Base-by-base conservation (phyloP, 2,797 vertebrate species). In the Novumbra hubbsi region DNA sequence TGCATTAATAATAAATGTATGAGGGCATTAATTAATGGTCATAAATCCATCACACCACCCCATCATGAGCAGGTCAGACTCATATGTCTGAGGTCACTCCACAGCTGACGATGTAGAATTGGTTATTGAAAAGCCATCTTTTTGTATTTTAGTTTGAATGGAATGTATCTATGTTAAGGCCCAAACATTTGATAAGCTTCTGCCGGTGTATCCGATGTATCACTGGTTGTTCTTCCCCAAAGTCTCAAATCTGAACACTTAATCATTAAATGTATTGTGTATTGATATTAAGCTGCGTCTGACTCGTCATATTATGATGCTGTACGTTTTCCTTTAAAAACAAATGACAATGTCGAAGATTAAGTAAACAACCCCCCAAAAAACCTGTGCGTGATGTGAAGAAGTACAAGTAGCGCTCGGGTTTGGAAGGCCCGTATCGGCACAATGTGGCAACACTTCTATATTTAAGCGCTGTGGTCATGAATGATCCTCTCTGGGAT, bases 391-490 rank as follows among this genome's bases (percentile, higher is more conserved):
- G 21, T 12, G 11, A 60, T 24, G 8, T 27, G 55, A 24, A 60
- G 55, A 60, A 64, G 5, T 15, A 32, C 2, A 62, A 62, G 24
- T 28, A 62, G 14, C 14, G 5, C 14, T 32, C 27, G 16, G 28
- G 14, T 19, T 8, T 48, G 15, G 21, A 70, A 52, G 52, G n/a
- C 21, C 16, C 19, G 72, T 57, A 74, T 68, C 45, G 62, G 65
- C 82, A 80, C 77, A 83, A 76, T 73, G 74, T 76, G 82, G 71
- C 69, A 77, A 32, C 1, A 8, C 71, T 72, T 85, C 88, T 88
- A 86, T 88, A 87, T 90, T 87, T 90, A 88, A 88, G 76, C 74
- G 78, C 57, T 80, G 86, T 76, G 83, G 89, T 91, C 88, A 86
- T 85, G 81, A 82, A 80, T 77, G 80, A 88, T 86, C 81, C 82